Base-by-base conservation (phyloP, 2,888 invertebrate genomes). In the Andricus curvator region DNA sequence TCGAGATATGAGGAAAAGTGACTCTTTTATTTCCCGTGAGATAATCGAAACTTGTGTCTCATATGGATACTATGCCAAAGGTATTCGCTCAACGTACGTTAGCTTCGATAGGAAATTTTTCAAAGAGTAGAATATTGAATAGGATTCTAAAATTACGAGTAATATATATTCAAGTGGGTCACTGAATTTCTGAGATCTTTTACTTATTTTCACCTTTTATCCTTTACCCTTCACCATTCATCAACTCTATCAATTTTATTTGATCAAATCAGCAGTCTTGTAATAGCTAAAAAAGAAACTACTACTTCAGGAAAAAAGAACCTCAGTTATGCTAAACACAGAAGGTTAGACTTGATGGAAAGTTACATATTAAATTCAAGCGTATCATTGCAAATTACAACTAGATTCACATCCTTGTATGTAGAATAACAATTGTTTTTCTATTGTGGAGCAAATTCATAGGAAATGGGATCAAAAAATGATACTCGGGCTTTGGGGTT, bases 21-120 rank as follows among this genome's bases (percentile, higher is more conserved):
- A 56, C 51, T 74, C 56, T 74, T 56, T 74, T 74, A 51, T 74
- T 74, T 74, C 56, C 51, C 20, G 20, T n/a, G 11, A n/a, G 29
- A 74, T 74, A 74, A 74, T 74, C 70, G 70, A 74, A 74, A 74
- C 29, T 74, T 74, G 56, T 74, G 48, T 70, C 70, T 70, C 51
- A 48, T 70, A 15, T 29, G 29, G 25, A 29, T 44, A 48, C 9
- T 74, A 13, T 51, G 20, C 70, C 11, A n/a, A 51, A 51, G 29
- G 20, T 29, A 29, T 29, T 48, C 11, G 11, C 48, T 29, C 22
- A 33, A 74, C 70, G 70, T 51, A 74, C n/a, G 29, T 51, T 70
- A 70, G 48, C 48, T 70, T 70, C 51, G 29, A 70, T 48, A 48
- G 25, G 29, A 29, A 51, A 70, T 29, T 48, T 51, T 70, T 70